Conservation (phyloP, 2,888 invertebrate genomes). For the Xestia sexstrigata region DNA sequence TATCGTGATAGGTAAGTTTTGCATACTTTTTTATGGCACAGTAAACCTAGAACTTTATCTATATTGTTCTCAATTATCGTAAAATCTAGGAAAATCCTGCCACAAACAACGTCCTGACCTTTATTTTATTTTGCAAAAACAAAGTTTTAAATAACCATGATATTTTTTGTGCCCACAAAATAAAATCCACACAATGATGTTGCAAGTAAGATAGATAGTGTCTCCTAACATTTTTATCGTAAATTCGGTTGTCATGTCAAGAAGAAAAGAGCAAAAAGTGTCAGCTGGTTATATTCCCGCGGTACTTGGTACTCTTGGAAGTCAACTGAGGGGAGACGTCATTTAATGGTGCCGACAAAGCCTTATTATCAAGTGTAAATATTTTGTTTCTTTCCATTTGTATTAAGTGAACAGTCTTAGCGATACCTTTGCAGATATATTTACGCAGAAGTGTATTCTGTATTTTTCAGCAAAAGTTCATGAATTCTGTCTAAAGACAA, state of each 20-base stretch:
- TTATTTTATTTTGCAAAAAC: neutral
- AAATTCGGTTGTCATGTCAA: slow-evolving; percentile 37
- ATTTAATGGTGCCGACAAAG: slow-evolving; percentile 44
- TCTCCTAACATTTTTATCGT: slow-evolving; percentile 18
- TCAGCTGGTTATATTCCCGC: slow-evolving; percentile 49
- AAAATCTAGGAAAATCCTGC: neutral
- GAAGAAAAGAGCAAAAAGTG: slow-evolving; percentile 46
- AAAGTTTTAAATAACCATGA: neutral
- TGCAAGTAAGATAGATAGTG: slow-evolving; percentile 13
- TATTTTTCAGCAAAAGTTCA: neutral
- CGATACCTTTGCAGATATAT: neutral
- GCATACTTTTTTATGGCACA: neutral
- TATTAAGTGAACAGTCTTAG: slow-evolving; percentile 8
- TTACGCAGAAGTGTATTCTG: neutral
- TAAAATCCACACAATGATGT: slow-evolving; percentile 6
- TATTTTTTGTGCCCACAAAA: neutral
- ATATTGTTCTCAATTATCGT: neutral
- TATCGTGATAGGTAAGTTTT: slow-evolving; percentile 53
- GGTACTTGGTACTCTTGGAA: slow-evolving; percentile 46
- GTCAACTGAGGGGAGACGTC: slow-evolving; percentile 45
- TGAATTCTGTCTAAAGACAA: fast-evolving
- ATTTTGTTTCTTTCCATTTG: slow-evolving; percentile 29
- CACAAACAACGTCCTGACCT: neutral
- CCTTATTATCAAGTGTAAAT: slow-evolving; percentile 48
- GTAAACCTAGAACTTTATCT: neutral